Base-by-base conservation (phyloP, 2,113 vertebrate genomes). In the Ancistrus triradiatus region DNA sequence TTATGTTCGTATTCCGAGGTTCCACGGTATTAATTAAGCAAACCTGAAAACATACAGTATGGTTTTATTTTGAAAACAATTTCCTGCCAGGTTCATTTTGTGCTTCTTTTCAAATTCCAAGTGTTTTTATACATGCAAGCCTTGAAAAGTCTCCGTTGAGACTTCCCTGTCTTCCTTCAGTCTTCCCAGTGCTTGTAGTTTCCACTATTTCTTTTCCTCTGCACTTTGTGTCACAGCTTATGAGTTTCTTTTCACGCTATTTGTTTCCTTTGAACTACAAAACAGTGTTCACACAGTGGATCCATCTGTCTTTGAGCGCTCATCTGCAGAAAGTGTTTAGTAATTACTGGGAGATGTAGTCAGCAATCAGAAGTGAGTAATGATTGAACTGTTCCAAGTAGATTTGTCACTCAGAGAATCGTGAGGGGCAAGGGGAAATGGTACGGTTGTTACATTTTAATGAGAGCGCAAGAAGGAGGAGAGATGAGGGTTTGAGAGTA, bases 401-500 rank as follows among this genome's bases (percentile, higher is more conserved):
- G 27, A 46, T 58, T 52, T 10, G 51, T 47, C 21, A 38, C 19
- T 57, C 4, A 13, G 28, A 49, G 24, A 22, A 21, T 57, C 44
- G 51, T 22, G 58, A 31, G 50, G 7, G n/a, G 14, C 11, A 0
- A 13, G 10, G 46, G 7, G 28, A 37, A n/a, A n/a, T 14, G 44
- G 17, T 25, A 27, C 15, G 1, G 28, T 10, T 59, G 50, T 31
- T 40, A 55, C 17, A 15, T 22, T 58, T 59, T 50, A 59, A 43
- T n/a, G 22, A 43, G 46, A 17, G 15, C 47, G 4, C 3, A 24
- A 33, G 38, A 31, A 47, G 48, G 15, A 56, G n/a, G 38, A 59
- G 49, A 53, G 25, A 59, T 28, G 18, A 31, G 35, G 8, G 35
- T 55, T 42, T 50, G 38, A 60, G 37, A 44, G 38, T 47, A 51